A percentile compares a stretch with the other conserved stretches of the same genome.
Evolutionary conservation across 1,140 invertebrate species (phyloP).

Genomic region (Sminthurinus signatus): DNA sequence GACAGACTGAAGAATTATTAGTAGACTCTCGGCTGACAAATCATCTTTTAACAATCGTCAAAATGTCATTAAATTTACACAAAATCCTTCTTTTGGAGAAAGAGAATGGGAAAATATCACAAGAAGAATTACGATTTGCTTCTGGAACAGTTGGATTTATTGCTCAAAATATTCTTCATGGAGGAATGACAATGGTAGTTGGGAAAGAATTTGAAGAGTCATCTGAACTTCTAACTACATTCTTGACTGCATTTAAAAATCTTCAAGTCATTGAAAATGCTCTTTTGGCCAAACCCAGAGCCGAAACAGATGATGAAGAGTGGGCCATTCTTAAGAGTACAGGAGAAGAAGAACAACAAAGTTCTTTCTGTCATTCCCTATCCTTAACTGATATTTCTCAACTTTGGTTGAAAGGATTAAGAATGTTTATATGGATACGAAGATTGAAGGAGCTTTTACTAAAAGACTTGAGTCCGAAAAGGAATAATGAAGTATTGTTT

Average conservation of each 20-base stretch:
- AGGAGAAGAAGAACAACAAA: too few species aligned
- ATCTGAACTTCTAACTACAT: background rate
- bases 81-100: too few species aligned
- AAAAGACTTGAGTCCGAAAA: conserved; percentile 12
- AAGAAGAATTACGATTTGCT: too few species aligned
- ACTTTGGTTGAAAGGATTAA: conserved; percentile 25
- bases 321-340: background rate
- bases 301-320: background rate
- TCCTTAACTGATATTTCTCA: too few species aligned
- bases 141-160: conserved; percentile 19
- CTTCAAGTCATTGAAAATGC: background rate
- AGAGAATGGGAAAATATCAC: too few species aligned
- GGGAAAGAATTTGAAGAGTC: conserved; percentile 4
- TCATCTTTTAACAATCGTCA: background rate
- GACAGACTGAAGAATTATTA: background rate
- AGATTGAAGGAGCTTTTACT: conserved; percentile 13
- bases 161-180: conserved; percentile 1
- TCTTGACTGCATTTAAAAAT: background rate
- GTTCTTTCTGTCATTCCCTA: too few species aligned
- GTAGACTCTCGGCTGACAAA: background rate
- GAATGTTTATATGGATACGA: conserved; percentile 21
- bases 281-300: background rate
- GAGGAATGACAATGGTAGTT: background rate
- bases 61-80: background rate
- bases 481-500: conserved; percentile 23